A percentile compares a stretch with the other conserved stretches of the same genome.
These are phyloP conservation scores for Drosophila lacicola DNA, from an alignment of 2,888 invertebrate species.

Conservation along the genomic window DNA sequence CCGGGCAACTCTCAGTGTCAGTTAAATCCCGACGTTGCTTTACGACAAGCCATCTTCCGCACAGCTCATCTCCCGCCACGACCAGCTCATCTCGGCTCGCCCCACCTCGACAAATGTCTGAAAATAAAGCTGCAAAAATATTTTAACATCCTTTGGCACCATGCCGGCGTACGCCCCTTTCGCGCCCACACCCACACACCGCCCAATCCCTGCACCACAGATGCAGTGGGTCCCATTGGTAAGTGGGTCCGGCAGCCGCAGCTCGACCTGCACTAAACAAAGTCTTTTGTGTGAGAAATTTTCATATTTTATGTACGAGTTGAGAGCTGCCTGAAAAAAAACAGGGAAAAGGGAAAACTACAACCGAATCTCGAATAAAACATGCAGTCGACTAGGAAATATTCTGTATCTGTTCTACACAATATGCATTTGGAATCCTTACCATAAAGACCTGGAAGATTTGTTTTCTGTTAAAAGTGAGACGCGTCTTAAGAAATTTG, in stretches of 20 bases:
- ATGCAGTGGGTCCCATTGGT: conserved; percentile 53
- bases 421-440: too few relatives aligned
- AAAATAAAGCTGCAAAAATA: conserved; percentile 81
- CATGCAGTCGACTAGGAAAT: background rate
- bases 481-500: too few relatives aligned
- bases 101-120: conserved; percentile 60
- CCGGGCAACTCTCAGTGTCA: conserved; percentile 71
- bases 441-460: too few relatives aligned
- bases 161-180: conserved; percentile 46
- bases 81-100: conserved; percentile 5
- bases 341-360: conserved; percentile 11
- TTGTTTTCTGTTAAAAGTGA: too few relatives aligned
- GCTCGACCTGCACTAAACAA: conserved; percentile 67
- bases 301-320: conserved; percentile 74
- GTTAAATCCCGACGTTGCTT: conserved; percentile 74
- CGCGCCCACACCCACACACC: conserved; percentile 21
- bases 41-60: conserved; percentile 48
- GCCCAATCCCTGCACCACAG: conserved; percentile 18
- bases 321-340: conserved; percentile 37
- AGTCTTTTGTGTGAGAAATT: conserved; percentile 72
- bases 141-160: conserved; percentile 79
- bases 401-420: background rate
- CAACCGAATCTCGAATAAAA: conserved; percentile 7
- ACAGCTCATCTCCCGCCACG: background rate
- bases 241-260: conserved; percentile 56